Evolutionary conservation across 2,888 invertebrate species (phyloP), one percentile per base, ranked within the genome.

Genomic region (Gymnoscelis rufifasciata): DNA sequence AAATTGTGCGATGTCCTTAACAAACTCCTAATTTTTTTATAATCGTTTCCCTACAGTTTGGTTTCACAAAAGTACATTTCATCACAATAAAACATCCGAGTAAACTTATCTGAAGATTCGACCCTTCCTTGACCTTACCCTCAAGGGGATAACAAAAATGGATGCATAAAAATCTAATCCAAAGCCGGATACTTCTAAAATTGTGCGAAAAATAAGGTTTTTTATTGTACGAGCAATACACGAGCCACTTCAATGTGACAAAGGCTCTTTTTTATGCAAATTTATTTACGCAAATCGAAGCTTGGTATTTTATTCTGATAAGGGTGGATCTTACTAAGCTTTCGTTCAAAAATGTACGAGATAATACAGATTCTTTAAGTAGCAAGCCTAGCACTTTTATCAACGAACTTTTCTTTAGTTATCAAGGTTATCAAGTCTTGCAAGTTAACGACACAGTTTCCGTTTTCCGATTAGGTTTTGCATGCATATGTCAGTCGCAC

Each of bases 151-250:
- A 13, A 27, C 27, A 44, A 49, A 47, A 48, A 41, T 44, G 43
- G 39, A 51, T 57, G 52, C 51, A 51, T 49, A 46, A 51, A 49
- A 52, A 36, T 49, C 43, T 47, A 49, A 51, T 46, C 30, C 28
- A 28, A 45, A 38, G 47, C 13, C 38, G 42, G 37, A 41, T 38
- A 41, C 52, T 35, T 51, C 35, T 47, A 36, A 51, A 51, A 52
- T 51, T 37, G 39, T 29, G 37, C 40, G 38, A 43, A 52, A 49
- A 52, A 57, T 54, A 52, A 43, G 52, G 39, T 42, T 50, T 47
- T 23, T 15, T 29, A 28, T 39, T 24, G 37, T 42, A n/a, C n/a
- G n/a, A n/a, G n/a, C n/a, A n/a, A n/a, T n/a, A n/a, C n/a, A n/a
- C n/a, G n/a, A n/a, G n/a, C n/a, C n/a, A n/a, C n/a, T n/a, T n/a